Conservation (phyloP, 2,888 invertebrate species). For the Chalcis sispes region DNA sequence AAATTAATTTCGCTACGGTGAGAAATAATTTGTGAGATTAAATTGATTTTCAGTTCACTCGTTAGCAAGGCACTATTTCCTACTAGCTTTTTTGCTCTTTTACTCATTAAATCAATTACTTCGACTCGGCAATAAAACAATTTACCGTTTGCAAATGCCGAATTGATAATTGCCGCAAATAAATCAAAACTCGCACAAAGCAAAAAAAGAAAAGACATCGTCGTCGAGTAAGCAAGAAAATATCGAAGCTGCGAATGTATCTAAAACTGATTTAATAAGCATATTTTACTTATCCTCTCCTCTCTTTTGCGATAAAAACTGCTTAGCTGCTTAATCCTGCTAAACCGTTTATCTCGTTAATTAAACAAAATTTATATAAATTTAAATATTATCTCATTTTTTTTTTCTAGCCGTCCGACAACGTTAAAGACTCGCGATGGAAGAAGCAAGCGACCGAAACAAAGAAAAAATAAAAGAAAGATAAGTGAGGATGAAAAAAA, state of each 20-base stretch:
- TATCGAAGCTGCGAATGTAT: neutral
- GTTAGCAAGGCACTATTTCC: no score
- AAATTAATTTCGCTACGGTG: no score
- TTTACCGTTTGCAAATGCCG: neutral
- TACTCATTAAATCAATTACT: no score
- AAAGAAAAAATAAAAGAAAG: neutral
- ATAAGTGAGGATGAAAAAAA: constrained; percentile 10
- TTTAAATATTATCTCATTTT: constrained; percentile 41
- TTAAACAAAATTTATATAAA: constrained; percentile 48
- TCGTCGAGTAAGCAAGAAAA: neutral
- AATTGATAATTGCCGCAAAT: constrained; percentile 1
- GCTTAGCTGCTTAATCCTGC: constrained; percentile 11
- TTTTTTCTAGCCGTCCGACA: neutral
- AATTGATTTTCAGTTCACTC: no score
- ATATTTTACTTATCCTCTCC: neutral
- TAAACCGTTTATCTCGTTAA: constrained; percentile 40
- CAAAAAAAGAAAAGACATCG: neutral
- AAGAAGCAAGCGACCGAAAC: neutral
- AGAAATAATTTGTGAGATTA: no score
- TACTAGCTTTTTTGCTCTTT: no score
- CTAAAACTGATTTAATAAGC: constrained; percentile 25
- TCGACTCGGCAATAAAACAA: neutral
- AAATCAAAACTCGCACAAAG: neutral
- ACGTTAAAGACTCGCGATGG: no score
- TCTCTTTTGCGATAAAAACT: neutral